A percentile compares a stretch with the other conserved stretches of the same genome.
These are phyloP conservation scores for Pheosia gnoma DNA, from an alignment of 2,888 invertebrate species.

Conservation along the genomic window DNA sequence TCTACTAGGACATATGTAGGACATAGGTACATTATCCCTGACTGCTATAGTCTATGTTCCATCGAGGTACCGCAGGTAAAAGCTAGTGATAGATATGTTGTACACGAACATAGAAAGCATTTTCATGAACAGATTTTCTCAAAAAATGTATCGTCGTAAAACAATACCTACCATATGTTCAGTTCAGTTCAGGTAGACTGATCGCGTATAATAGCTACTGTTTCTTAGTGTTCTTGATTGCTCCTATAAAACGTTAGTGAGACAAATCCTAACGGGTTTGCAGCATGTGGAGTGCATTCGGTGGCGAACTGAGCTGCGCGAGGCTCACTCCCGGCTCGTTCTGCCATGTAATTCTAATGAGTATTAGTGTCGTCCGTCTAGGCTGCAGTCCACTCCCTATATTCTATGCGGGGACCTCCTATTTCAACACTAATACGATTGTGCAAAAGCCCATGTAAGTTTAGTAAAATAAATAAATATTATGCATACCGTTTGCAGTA, in stretches of 20 bases:
- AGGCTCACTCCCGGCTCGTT: slow-evolving; percentile 43
- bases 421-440: slow-evolving; percentile 57
- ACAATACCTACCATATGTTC: no score
- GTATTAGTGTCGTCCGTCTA: slow-evolving; percentile 78
- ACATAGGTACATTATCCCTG: no score
- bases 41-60: no score
- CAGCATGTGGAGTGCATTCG: slow-evolving; percentile 15
- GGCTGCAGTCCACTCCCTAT: slow-evolving; percentile 50
- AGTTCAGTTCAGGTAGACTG: no score
- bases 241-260: slow-evolving; percentile 17
- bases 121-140: no score
- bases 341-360: slow-evolving; percentile 83
- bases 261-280: slow-evolving; percentile 32
- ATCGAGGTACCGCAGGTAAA: no score
- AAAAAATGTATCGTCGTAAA: no score
- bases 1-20: no score
- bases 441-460: slow-evolving; percentile 41
- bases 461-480: neutral
- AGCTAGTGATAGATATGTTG: no score
- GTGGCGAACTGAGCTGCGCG: slow-evolving; percentile 19
- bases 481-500: neutral
- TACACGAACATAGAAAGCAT: no score
- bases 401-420: slow-evolving; percentile 50
- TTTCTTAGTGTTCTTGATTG: neutral
- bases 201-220: neutral